Evolutionary conservation across 2,113 vertebrate genomes (phyloP).

Genomic region (zebrafish (Danio rerio)): GRCz12tu NC_133185.1:6701501-6702000

Average conservation of each 20-base stretch:
- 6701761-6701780: neutral
- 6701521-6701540: too few species aligned
- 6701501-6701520: too few species aligned
- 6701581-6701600: too few species aligned
- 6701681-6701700: too few species aligned
- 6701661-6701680: too few species aligned
- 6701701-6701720: too few species aligned
- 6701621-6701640: too few species aligned
- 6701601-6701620: too few species aligned
- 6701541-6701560: too few species aligned
- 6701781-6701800: neutral
- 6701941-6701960: neutral
- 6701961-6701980: neutral
- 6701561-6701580: too few species aligned
- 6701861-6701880: neutral
- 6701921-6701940: neutral
- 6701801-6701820: constrained; percentile 4
- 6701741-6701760: neutral
- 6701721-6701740: too few species aligned
- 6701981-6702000: neutral
- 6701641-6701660: too few species aligned
- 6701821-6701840: neutral
- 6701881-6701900: neutral
- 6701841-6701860: neutral
- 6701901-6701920: neutral